phyloP scores from a whole-genome alignment of 2,888 invertebrate genomes.

The Drosophila heteroneura region DNA sequence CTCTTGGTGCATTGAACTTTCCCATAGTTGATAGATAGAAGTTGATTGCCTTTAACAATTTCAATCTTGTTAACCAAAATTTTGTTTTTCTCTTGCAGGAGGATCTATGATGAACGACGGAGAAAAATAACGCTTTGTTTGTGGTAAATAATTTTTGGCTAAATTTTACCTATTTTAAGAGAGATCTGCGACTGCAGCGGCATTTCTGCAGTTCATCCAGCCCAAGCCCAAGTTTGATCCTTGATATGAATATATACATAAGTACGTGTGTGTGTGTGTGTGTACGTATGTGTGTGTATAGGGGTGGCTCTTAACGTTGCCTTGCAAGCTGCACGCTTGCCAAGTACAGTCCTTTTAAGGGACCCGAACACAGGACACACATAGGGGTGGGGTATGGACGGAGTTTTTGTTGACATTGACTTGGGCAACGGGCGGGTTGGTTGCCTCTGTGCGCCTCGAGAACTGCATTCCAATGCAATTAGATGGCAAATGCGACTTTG shows the following conservation, averaged over 20 bases:
- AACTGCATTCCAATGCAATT: conserved; percentile 77
- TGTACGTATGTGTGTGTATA: conserved; percentile 23
- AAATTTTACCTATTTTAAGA: conserved; percentile 5
- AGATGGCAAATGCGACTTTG: conserved; percentile 53
- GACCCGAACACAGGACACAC: conserved; percentile 18
- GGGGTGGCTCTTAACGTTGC: conserved; percentile 67
- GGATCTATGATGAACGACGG: conserved; percentile 84
- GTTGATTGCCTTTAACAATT: conserved; percentile 1
- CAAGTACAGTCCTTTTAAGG: conserved; percentile 64
- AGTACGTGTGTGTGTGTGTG: neutral
- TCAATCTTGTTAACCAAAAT: conserved; percentile 18
- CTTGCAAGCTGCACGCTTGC: conserved; percentile 67
- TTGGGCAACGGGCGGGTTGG: conserved; percentile 59
- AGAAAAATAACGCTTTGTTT: conserved; percentile 84
- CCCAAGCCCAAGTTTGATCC: conserved; percentile 59
- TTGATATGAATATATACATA: conserved; percentile 24
- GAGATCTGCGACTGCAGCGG: conserved; percentile 47
- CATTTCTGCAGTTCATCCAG: conserved; percentile 31
- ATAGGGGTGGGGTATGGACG: conserved; percentile 56
- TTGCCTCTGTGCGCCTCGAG: conserved; percentile 27
- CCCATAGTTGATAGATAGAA: neutral
- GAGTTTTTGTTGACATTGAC: conserved; percentile 72
- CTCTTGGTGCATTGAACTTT: conserved; percentile 75
- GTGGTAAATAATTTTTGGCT: conserved; percentile 73
- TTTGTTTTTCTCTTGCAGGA: conserved; percentile 74